Evolutionary conservation across 2,797 vertebrate genomes (phyloP), one percentile per base, ranked within the genome.

Genomic region (Molossus molossus): DNA sequence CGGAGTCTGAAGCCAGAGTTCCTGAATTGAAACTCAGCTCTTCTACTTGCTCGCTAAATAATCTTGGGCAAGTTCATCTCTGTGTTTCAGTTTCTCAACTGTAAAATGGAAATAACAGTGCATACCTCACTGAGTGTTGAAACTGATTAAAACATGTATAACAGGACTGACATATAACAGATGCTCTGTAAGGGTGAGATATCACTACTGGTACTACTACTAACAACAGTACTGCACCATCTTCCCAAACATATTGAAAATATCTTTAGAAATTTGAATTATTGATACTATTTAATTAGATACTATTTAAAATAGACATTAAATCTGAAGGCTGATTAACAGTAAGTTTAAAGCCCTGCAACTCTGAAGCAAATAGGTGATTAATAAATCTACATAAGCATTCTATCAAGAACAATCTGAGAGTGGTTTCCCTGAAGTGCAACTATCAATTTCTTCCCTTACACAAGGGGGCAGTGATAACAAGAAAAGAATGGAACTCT

Each of bases 401-500:
- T 18, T 89, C 57, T 55, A 80, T n/a, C 27, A 93, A 97, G 95
- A 91, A 94, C 80, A 84, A 75, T 84, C 73, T 27, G n/a, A 80
- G 45, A 73, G 48, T 37, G 0, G 76, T 84, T 95, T 73, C 45
- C 89, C 79, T 75, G 3, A 81, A 95, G 91, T 91, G 58, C 94
- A 97, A 69, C 69, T 95, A 97, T 95, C 97, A 89, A 95, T 96
- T 97, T 98, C 95, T 97, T 97, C 97, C 96, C 96, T 97, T 96
- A 97, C 97, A 97, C 97, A 96, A 97, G 97, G 97, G 97, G 97
- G 97, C 97, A 97, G 97, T 97, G 97, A 97, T 93, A 97, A 96
- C 97, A 97, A 97, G 97, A 94, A 96, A 96, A 97, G 95, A 97
- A 91, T 70, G 50, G 75, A 79, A 53, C 80, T 96, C 88, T 93